Base-by-base conservation (phyloP, 2,888 invertebrate species). In the Halictus quadricinctus region DNA sequence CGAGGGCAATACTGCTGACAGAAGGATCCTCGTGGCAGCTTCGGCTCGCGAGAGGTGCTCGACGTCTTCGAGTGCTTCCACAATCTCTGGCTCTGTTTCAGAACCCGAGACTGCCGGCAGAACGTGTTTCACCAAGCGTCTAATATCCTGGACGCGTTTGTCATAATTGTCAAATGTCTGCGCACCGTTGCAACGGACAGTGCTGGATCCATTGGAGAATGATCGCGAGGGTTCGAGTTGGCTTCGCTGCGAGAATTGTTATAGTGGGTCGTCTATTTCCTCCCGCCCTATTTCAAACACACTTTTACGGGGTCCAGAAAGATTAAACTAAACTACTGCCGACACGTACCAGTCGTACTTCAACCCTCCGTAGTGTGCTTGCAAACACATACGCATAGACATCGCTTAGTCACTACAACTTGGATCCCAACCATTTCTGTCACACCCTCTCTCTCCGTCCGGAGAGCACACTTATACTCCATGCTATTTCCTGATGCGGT, bases 21-120 rank as follows among this genome's bases (percentile, higher is more conserved):
- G 79, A 48, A 25, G 64, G 72, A 76, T 75, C 72, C 21, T 43
- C 75, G 21, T 36, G 75, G 72, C 12, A 13, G 48, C 48, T 72
- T 73, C 29, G 72, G 72, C 64, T 64, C n/a, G 21, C 21, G 25
- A 64, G 58, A 69, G 25, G 72, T 69, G 43, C 84, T 83, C 74
- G 73, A 64, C 54, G 58, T 64, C 54, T 60, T 78, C 72, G 25
- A 84, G 83, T 83, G 41, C 15, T 46, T 84, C 54, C 72, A 46
- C 54, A 75, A 76, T 79, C 79, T 73, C n/a, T 48, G 13, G 29
- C 15, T 36, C 58, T 69, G 48, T 69, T 79, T 54, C 64, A 66
- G 72, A 72, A 72, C 72, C 50, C 60, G 12, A 76, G 66, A 60
- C 79, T 36, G 74, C 41, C 25, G 66, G 25, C 18, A 18, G 41